Evolutionary conservation across 2,113 vertebrate genomes (phyloP).

Genomic region (Nesoenas mayeri): DNA sequence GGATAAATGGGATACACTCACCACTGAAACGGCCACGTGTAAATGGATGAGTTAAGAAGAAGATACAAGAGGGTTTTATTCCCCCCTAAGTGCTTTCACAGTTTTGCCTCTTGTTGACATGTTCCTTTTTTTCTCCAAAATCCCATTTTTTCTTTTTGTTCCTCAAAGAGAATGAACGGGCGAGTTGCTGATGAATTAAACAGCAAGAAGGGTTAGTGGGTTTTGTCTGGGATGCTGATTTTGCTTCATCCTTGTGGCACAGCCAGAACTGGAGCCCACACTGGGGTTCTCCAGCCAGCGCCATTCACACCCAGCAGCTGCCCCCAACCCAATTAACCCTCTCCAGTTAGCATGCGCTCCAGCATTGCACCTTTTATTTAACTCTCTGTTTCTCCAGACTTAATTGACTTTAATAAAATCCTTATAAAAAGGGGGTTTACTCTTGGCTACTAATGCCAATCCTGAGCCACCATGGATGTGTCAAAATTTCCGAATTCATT

Average conservation of each 20-base stretch:
- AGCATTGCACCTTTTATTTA: neutral
- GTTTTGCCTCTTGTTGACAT: neutral
- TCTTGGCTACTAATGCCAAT: neutral
- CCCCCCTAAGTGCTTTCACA: neutral
- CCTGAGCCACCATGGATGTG: neutral
- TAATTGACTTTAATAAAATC: neutral
- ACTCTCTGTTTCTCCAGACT: neutral
- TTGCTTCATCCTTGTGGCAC: neutral
- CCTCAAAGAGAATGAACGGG: neutral
- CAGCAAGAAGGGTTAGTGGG: neutral
- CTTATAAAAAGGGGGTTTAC: neutral
- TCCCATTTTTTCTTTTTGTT: neutral
- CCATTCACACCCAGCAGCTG: neutral
- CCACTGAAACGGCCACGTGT: accelerated
- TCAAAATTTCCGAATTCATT: neutral
- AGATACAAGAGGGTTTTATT: neutral
- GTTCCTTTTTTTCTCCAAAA: neutral
- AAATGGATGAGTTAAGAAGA: neutral
- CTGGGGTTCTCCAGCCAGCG: neutral
- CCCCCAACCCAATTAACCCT: neutral
- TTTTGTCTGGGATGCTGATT: neutral
- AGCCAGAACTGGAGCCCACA: neutral
- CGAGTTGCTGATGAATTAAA: neutral
- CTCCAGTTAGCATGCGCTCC: neutral
- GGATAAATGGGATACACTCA: neutral